Evolutionary conservation across 2,888 invertebrate genomes (phyloP), one percentile per base, ranked within the genome.

Genomic region (Hemistola chrysoprasaria): DNA sequence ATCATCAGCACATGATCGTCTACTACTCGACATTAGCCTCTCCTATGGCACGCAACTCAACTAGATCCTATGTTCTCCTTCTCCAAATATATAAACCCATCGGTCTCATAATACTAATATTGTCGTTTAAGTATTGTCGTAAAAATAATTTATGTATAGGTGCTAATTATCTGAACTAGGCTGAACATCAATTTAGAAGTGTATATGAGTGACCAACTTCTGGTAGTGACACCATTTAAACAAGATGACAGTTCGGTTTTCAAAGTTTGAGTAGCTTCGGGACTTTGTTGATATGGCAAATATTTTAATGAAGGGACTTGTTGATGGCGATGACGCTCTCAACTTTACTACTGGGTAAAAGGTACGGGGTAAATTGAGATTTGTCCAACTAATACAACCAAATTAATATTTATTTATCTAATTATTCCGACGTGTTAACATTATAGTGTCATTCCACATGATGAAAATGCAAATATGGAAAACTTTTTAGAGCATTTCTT

Each of bases 301-400:
- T 41, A 31, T 41, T 41, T 31, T 41, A 36, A 41, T 41, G 16
- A 41, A 41, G 41, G 26, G 35, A 41, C 35, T 34, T 40, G 40
- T 41, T 41, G 22, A 41, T 26, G 31, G 26, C 11, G 11, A 25
- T 40, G 20, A 25, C 34, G 20, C 29, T 34, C 30, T 16, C 25
- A 40, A 40, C 24, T 41, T 31, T 10, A 23, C 26, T 8, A 22
- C 23, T 28, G 24, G 8, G 6, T 24, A 10, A n/a, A 27, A n/a
- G 27, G 16, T 16, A 16, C 16, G 16, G 16, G 20, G 16, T 20
- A 20, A 32, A 16, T 9, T 7, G 8, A 21, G 11, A 9, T 7
- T 25, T 6, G 5, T 9, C 25, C n/a, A 7, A n/a, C 6, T 27
- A 20, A 8, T 6, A 16, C 16, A 4, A 16, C 16, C 16, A 4